These are phyloP conservation scores for Tylochromis polylepis DNA, from an alignment of 2,113 vertebrate species.

Conservation along the genomic window DNA sequence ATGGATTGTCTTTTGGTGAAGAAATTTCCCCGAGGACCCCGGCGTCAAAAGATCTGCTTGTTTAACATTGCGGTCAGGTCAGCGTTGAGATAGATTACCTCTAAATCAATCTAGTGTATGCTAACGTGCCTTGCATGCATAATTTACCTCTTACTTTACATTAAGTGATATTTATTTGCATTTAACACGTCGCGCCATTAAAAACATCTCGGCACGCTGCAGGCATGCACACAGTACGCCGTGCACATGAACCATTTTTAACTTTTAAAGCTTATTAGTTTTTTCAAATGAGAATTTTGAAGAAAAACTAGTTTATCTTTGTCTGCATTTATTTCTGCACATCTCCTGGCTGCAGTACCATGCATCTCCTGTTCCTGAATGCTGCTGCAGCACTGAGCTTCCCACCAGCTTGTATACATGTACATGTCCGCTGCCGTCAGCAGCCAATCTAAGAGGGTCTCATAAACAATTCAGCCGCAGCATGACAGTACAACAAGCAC, in stretches of 20 bases:
- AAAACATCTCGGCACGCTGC: not conserved
- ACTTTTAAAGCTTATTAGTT: not conserved
- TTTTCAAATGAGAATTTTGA: not conserved
- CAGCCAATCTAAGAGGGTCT: not conserved
- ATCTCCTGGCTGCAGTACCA: not conserved
- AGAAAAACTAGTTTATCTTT: not conserved
- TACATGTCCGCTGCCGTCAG: not conserved
- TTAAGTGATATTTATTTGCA: not conserved
- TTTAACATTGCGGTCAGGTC: not conserved
- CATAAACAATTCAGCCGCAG: not conserved
- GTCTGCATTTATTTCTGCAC: not conserved
- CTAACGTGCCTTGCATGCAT: not conserved
- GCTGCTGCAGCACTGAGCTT: not conserved
- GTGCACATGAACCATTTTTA: not conserved
- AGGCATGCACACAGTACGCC: fast-evolving
- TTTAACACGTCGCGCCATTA: not conserved
- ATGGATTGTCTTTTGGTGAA: not conserved
- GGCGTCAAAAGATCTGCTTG: not conserved
- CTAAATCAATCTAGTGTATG: not conserved
- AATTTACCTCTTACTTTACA: not conserved
- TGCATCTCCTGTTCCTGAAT: not conserved
- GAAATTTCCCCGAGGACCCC: not conserved
- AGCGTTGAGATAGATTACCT: not conserved
- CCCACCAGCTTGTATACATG: not conserved
- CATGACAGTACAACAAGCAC: not conserved